phyloP scores from a whole-genome alignment of 2,113 vertebrate genomes.

The Saimiri boliviensis region DNA sequence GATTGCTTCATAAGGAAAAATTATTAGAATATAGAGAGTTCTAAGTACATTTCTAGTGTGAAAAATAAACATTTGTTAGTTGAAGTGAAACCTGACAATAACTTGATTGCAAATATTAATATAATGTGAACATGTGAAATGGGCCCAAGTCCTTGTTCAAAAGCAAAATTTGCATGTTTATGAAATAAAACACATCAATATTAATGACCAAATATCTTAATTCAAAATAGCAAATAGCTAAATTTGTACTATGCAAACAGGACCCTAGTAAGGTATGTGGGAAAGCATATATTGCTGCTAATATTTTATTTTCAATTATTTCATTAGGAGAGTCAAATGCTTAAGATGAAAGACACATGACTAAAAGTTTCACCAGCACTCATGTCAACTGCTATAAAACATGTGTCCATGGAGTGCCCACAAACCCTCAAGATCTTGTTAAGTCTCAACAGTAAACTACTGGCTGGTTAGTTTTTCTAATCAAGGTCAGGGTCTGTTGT shows the following conservation, averaged over 20 bases:
- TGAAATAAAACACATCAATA: slow-evolving; percentile 5
- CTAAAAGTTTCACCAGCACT: slow-evolving; percentile 37
- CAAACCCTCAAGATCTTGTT: slow-evolving; percentile 6
- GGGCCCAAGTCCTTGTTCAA: background rate
- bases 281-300: background rate
- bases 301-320: slow-evolving; percentile 29
- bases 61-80: slow-evolving; percentile 29
- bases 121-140: background rate
- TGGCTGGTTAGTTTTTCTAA: background rate
- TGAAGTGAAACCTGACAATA: background rate
- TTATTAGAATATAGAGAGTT: slow-evolving; percentile 1
- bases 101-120: slow-evolving; percentile 10
- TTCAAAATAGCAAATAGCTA: background rate
- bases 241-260: background rate
- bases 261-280: background rate
- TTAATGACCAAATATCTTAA: background rate
- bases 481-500: background rate
- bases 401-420: background rate
- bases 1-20: background rate
- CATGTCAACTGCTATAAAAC: background rate
- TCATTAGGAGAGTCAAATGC: background rate
- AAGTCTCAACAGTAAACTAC: background rate
- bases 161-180: slow-evolving; percentile 32
- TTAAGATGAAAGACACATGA: background rate
- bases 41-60: background rate